phyloP scores from a whole-genome alignment of 2,113 vertebrate genomes.

The Cygnus buccinator region DNA sequence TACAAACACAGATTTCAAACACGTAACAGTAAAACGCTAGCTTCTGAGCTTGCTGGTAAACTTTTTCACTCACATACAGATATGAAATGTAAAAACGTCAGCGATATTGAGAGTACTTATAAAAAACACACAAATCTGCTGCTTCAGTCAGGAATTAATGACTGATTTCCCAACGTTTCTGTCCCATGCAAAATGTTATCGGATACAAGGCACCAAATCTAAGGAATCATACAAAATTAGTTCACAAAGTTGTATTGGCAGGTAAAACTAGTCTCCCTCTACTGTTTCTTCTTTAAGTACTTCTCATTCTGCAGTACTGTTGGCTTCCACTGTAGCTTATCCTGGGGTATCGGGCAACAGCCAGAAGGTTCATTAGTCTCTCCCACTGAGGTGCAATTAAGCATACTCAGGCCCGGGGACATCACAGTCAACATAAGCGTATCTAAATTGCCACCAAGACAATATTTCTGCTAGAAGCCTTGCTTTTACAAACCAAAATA shows the following conservation, averaged over 20 bases:
- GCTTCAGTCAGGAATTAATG: background rate
- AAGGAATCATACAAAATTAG: constrained; percentile 65
- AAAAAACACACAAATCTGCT: constrained; percentile 48
- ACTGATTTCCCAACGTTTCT: constrained; percentile 19
- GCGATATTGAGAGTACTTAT: constrained; percentile 13
- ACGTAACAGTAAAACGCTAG: background rate
- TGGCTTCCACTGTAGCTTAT: background rate
- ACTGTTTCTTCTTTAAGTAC: background rate
- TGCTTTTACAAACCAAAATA: constrained; percentile 51
- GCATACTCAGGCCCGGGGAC: constrained; percentile 17
- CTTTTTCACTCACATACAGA: constrained; percentile 27
- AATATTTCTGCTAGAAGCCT: constrained; percentile 27
- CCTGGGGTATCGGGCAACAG: background rate
- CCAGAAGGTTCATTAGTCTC: background rate
- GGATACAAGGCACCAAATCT: constrained; percentile 77
- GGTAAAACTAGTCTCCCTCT: constrained; percentile 31
- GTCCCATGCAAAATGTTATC: constrained; percentile 58
- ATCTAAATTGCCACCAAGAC: background rate
- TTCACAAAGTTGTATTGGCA: constrained; percentile 58
- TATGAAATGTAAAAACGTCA: background rate
- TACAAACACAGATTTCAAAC: constrained; percentile 39
- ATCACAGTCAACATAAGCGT: constrained; percentile 36
- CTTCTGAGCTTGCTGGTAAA: constrained; percentile 62
- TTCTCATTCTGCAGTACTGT: constrained; percentile 19
- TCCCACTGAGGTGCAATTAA: constrained; percentile 14